A percentile compares a stretch with the other conserved stretches of the same genome.
Conservation (phyloP, 2,888 invertebrate genomes). For the Litoditis marina region DNA sequence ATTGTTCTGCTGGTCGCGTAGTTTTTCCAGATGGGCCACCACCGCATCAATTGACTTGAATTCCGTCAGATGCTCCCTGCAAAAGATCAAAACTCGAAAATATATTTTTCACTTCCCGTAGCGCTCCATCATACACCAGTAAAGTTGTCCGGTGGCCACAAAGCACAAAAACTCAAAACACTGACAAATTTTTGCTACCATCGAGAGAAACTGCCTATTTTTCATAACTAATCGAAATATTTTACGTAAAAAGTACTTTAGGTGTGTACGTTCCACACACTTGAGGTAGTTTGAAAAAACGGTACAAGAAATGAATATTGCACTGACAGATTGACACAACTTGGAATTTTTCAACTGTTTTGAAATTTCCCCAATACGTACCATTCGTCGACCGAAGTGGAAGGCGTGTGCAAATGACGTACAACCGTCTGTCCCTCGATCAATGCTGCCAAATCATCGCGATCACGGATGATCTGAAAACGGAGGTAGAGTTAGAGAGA, state of each 20-base stretch:
- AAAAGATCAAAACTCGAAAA: background rate
- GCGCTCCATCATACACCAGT: background rate
- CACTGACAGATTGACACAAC: too few relatives aligned
- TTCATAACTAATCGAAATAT: too few relatives aligned
- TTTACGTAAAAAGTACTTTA: too few relatives aligned
- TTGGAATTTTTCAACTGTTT: too few relatives aligned
- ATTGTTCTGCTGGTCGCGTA: conserved; percentile 11
- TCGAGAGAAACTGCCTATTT: too few relatives aligned
- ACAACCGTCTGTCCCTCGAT: conserved; percentile 40
- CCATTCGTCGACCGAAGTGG: conserved; percentile 6
- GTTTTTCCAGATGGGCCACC: conserved; percentile 4
- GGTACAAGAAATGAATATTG: too few relatives aligned
- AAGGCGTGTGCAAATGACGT: conserved; percentile 1
- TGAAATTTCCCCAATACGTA: background rate
- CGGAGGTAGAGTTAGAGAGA: too few relatives aligned
- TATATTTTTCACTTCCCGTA: background rate
- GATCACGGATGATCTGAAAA: conserved; percentile 40
- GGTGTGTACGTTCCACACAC: too few relatives aligned
- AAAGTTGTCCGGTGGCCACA: too few relatives aligned
- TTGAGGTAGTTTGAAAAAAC: too few relatives aligned
- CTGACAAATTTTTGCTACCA: too few relatives aligned
- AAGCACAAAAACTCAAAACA: too few relatives aligned
- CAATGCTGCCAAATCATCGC: conserved; percentile 44
- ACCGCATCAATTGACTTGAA: conserved; percentile 2
- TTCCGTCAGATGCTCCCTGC: conserved; percentile 8